phyloP scores from a whole-genome alignment of 2,113 vertebrate genomes.

The Oryzias melastigma region DNA sequence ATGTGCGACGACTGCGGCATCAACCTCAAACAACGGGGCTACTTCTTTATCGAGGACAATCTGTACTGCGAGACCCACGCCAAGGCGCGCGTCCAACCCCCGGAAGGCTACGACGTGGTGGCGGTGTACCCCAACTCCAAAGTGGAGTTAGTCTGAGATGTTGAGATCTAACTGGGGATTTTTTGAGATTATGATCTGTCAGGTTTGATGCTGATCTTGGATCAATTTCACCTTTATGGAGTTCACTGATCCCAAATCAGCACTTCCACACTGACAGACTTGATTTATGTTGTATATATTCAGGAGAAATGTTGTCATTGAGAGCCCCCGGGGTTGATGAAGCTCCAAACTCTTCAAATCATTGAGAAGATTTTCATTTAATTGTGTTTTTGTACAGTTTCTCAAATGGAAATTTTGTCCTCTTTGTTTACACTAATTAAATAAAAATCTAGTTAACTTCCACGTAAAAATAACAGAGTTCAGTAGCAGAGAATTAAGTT shows the following conservation, averaged over 20 bases:
- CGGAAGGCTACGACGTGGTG: slow-evolving; percentile 98
- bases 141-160: slow-evolving; percentile 87
- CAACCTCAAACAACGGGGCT: slow-evolving; percentile 93
- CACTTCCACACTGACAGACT: slow-evolving; percentile 18
- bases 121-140: slow-evolving; percentile 97
- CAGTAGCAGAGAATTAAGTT: too few relatives aligned
- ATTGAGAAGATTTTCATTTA: slow-evolving; percentile 2
- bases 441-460: not conserved
- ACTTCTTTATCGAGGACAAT: slow-evolving; percentile 96
- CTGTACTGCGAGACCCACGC: slow-evolving; percentile 96
- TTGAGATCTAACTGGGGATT: slow-evolving; percentile 19
- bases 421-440: slow-evolving; percentile 12
- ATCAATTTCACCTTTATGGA: slow-evolving; percentile 30
- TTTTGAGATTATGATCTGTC: slow-evolving; percentile 26
- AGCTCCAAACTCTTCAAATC: slow-evolving; percentile 12
- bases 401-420: slow-evolving; percentile 16
- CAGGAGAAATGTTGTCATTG: slow-evolving; percentile 24
- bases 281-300: slow-evolving; percentile 28
- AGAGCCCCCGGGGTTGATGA: slow-evolving; percentile 1
- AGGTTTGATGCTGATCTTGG: slow-evolving; percentile 27
- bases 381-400: not conserved
- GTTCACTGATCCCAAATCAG: slow-evolving; percentile 35
- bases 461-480: too few relatives aligned
- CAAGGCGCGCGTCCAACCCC: slow-evolving; percentile 92
- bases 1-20: slow-evolving; percentile 92